These are phyloP conservation scores for Macropus fuliginosus DNA, from an alignment of 2,797 vertebrate genomes.

Conservation along the genomic window DNA sequence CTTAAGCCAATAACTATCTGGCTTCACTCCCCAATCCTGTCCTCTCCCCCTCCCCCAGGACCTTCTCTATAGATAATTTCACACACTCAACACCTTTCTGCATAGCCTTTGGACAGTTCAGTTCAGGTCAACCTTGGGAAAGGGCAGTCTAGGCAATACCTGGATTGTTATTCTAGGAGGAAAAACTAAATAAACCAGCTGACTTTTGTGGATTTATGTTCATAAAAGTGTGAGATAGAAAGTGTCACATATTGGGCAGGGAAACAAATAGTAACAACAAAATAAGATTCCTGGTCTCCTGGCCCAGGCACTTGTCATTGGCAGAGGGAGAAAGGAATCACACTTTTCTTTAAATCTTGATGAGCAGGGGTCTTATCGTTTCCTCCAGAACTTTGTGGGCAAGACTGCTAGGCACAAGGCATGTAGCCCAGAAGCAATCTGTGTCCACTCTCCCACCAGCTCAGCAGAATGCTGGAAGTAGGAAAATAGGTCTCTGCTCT, in stretches of 20 bases:
- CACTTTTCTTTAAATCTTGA: background rate
- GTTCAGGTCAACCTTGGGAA: constrained; percentile 24
- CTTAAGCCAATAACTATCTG: constrained; percentile 72
- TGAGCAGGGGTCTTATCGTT: background rate
- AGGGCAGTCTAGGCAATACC: constrained; percentile 15
- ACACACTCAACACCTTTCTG: background rate
- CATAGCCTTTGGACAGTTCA: constrained; percentile 30
- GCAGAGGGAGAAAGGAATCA: background rate
- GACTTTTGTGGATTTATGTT: constrained; percentile 1
- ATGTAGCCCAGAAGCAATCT: constrained; percentile 26
- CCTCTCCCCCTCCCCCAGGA: constrained; percentile 13
- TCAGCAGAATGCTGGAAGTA: constrained; percentile 63
- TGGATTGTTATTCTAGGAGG: constrained; percentile 26
- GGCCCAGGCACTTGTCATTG: constrained; percentile 9
- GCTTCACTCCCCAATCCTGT: constrained; percentile 27
- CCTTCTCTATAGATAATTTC: constrained; percentile 46
- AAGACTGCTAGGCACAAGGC: background rate
- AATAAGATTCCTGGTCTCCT: background rate
- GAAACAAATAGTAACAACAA: background rate
- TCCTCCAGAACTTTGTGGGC: background rate
- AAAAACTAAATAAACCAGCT: constrained; percentile 36
- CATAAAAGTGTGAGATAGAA: background rate
- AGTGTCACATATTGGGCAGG: background rate
- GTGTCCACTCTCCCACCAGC: constrained; percentile 9
- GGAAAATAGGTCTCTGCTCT: constrained; percentile 52